Base-by-base conservation (phyloP, 2,113 vertebrate species). In the Colistium nudipinnis region DNA sequence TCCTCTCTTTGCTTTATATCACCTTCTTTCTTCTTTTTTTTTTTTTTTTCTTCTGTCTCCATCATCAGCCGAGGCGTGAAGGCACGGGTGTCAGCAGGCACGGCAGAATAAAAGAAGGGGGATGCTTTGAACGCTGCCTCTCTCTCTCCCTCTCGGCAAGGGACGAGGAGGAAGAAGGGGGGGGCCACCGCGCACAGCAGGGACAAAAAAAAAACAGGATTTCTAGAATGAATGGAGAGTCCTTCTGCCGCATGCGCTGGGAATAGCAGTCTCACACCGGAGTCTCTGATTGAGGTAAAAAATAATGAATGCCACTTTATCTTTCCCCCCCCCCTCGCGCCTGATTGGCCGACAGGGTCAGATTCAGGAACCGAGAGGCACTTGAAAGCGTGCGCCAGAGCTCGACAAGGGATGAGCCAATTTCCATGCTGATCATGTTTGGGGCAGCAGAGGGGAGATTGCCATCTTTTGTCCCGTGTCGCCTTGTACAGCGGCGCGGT, bases 231-330 rank as follows among this genome's bases (percentile, higher is more conserved):
- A 93, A 90, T 93, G 92, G 90, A n/a, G 88, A 91, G 87, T 88
- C 86, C 80, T 88, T 87, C 84, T 87, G 89, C 87, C 69, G 89
- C 92, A 86, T 89, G 84, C 80, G 74, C 91, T 94, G 93, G 94
- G 92, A 93, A 88, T 91, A 92, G 87, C 88, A 84, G 84, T 82
- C 80, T 45, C 81, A 68, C 85, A 63, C 68, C 51, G 65, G 91
- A 94, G 93, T 91, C 55, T 84, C 87, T 69, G 62, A 80, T 85
- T 77, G 89, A 97, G 96, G 96, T 97, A 95, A 95, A 92, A 87
- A 25, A 44, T 19, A 4, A 44, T 19, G 5, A 44, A 61, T 28
- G 19, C 16, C 52, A 76, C 47, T 71, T 70, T 69, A 24, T 83
- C n/a, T 64, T 61, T 10, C n/a, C 12, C 30, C 52, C 45, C 41